A percentile compares a stretch with the other conserved stretches of the same genome.
phyloP scores from a whole-genome alignment of 2,113 vertebrate species.

The Rhabdornis inornatus region DNA sequence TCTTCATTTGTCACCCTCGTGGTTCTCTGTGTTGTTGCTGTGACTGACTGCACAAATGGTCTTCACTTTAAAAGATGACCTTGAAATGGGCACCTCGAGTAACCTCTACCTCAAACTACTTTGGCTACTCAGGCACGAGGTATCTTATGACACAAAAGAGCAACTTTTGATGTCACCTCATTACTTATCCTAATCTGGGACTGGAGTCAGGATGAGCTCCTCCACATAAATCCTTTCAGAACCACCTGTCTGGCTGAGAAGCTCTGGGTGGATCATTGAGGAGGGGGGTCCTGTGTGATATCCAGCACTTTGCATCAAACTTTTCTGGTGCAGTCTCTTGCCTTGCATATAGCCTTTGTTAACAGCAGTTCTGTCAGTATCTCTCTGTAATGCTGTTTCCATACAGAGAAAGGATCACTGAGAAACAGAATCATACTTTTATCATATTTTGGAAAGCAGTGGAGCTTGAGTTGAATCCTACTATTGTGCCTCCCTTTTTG shows the following conservation, averaged over 20 bases:
- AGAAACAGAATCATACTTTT: conserved; percentile 6
- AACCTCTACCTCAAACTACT: conserved; percentile 20
- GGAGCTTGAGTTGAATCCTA: conserved; percentile 22
- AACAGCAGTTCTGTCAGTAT: background rate
- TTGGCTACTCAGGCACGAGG: background rate
- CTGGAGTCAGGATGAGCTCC: background rate
- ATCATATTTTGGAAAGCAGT: conserved; percentile 5
- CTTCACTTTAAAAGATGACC: conserved; percentile 63
- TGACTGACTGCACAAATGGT: conserved; percentile 64
- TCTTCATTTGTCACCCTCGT: background rate
- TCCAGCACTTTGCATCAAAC: background rate
- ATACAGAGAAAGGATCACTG: background rate
- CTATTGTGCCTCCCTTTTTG: conserved; percentile 36
- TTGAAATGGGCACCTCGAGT: conserved; percentile 51
- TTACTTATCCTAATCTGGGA: background rate
- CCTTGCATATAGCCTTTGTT: background rate
- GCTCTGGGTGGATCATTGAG: background rate
- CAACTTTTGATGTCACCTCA: background rate
- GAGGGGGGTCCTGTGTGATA: background rate
- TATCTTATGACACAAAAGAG: background rate
- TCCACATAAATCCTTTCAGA: background rate
- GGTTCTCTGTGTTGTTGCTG: conserved; percentile 25
- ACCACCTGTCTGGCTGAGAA: background rate
- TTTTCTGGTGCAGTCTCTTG: background rate
- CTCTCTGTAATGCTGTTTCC: background rate